A percentile compares a stretch with the other conserved stretches of the same genome.
Conservation (phyloP, 2,797 vertebrate species). For the Malurus splendens region DNA sequence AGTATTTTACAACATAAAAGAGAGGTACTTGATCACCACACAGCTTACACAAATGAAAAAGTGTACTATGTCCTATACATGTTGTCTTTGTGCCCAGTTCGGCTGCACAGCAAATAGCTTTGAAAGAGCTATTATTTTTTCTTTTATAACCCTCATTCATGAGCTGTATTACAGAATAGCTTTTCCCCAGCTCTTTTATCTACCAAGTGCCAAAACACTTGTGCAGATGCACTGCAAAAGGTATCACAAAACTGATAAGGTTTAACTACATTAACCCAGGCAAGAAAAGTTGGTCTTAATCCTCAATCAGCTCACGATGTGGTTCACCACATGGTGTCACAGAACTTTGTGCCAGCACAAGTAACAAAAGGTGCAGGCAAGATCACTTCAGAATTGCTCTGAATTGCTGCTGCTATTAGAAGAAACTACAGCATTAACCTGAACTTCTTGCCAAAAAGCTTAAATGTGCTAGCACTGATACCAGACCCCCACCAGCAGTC, state of each 20-base stretch:
- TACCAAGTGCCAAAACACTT: neutral
- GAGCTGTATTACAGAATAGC: neutral
- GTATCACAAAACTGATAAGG: neutral
- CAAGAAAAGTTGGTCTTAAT: neutral
- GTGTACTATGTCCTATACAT: neutral
- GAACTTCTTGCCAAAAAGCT: neutral
- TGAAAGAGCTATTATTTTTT: neutral
- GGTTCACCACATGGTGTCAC: neutral
- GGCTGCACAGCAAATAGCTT: neutral
- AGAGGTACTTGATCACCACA: neutral
- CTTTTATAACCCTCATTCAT: slow-evolving; percentile 2
- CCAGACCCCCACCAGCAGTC: neutral
- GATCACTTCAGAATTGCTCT: neutral
- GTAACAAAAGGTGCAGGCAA: neutral
- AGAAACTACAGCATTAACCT: neutral
- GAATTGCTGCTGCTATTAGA: neutral
- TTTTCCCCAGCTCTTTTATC: neutral
- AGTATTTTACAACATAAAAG: neutral
- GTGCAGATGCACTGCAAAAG: neutral
- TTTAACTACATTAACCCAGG: neutral
- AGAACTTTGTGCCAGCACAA: neutral
- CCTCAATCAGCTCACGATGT: neutral
- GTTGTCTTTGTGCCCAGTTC: neutral
- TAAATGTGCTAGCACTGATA: neutral
- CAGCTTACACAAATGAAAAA: neutral